Conservation (phyloP, 2,797 vertebrate genomes). For the Tokudaia muenninki region DNA sequence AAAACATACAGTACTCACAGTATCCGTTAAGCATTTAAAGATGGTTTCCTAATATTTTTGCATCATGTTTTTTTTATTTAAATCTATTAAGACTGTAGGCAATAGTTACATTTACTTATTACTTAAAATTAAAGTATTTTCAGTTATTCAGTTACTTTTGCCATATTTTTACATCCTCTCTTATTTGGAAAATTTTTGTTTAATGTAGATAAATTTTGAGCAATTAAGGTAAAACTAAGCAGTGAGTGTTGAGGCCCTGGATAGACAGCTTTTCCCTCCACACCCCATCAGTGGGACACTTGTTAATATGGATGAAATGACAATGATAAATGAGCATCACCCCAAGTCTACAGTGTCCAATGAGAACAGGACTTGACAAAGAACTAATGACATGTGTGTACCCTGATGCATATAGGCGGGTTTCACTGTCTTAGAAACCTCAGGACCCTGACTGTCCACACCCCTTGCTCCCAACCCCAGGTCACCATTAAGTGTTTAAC, state of each 20-base stretch:
- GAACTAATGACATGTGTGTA: not conserved
- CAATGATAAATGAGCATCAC: not conserved
- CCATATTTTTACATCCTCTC: not conserved
- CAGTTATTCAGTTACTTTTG: not conserved
- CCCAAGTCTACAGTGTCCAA: not conserved
- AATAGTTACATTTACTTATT: not conserved
- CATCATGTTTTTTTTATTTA: slow-evolving; percentile 19
- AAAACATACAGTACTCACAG: slow-evolving; percentile 23
- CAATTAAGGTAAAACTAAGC: not conserved
- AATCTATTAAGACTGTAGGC: not conserved
- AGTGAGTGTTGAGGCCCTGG: not conserved
- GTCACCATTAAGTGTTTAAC: not conserved
- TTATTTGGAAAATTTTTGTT: slow-evolving; percentile 39
- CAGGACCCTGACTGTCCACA: not conserved
- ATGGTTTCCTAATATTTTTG: not conserved
- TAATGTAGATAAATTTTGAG: slow-evolving; percentile 7
- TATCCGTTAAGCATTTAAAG: slow-evolving; percentile 47
- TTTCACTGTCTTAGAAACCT: not conserved
- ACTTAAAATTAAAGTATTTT: slow-evolving; percentile 46
- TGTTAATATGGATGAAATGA: not conserved
- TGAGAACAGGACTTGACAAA: not conserved
- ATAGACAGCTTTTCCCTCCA: no score
- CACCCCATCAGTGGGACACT: not conserved
- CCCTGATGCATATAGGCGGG: not conserved
- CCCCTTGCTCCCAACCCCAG: not conserved